Evolutionary conservation across 2,113 vertebrate genomes (phyloP).

Genomic region (Arizona elegans): DNA sequence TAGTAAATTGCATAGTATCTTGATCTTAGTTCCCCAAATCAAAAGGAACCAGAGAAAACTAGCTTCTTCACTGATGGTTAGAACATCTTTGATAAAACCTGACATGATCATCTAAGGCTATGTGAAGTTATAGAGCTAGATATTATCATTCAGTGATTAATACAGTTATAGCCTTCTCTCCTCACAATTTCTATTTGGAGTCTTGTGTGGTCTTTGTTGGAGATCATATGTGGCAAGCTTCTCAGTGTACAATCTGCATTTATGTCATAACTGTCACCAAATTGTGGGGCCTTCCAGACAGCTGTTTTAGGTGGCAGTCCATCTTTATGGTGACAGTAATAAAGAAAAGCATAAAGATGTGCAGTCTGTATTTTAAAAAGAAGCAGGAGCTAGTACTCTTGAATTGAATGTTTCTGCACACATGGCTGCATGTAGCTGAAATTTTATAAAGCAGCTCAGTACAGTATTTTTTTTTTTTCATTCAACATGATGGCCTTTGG

Average conservation of each 20-base stretch:
- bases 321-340: neutral
- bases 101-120: neutral
- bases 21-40: neutral
- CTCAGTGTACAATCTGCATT: neutral
- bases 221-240: neutral
- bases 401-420: neutral
- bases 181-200: neutral
- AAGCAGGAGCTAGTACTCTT: neutral
- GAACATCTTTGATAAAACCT: neutral
- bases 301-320: neutral
- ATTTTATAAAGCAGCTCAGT: neutral
- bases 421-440: neutral
- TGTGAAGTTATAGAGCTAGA: neutral
- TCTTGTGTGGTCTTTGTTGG: neutral
- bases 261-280: neutral
- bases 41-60: neutral
- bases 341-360: neutral
- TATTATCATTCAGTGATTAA: neutral
- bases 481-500: neutral
- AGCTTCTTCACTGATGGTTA: neutral
- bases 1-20: neutral
- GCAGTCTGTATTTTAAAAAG: neutral
- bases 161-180: neutral
- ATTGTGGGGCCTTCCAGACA: neutral
- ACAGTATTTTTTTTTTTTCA: neutral